Conservation (phyloP, 2,797 vertebrate genomes). For the Artibeus lituratus region DNA sequence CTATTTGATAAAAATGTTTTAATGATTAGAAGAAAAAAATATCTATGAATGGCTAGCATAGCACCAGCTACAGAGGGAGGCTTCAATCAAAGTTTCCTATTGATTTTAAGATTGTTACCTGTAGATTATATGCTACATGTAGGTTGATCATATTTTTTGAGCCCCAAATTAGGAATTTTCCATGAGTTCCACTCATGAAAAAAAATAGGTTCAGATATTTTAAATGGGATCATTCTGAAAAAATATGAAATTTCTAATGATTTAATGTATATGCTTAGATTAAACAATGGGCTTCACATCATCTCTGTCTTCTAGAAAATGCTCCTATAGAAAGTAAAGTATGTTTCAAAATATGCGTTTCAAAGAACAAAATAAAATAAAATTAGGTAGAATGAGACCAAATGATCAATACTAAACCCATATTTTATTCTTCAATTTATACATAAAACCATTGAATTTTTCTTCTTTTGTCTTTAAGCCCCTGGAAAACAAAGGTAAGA, state of each 20-base stretch:
- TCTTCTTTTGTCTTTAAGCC: background rate
- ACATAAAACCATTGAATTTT: background rate
- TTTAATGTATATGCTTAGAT: background rate
- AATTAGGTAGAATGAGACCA: background rate
- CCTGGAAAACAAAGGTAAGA: conserved; percentile 6
- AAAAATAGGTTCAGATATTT: background rate
- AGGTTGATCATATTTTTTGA: background rate
- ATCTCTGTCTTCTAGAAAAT: background rate
- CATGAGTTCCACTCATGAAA: background rate
- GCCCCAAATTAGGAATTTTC: background rate
- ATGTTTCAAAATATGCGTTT: background rate
- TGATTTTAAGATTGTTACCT: background rate
- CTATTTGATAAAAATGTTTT: background rate
- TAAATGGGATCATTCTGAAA: background rate
- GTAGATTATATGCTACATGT: background rate
- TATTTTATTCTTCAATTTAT: background rate
- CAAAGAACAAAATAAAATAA: background rate
- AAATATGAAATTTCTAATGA: background rate
- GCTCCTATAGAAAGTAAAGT: background rate
- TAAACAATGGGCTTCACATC: background rate
- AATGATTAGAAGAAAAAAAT: background rate
- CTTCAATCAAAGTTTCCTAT: background rate
- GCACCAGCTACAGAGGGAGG: background rate
- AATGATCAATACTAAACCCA: background rate
- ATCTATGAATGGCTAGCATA: background rate